A percentile compares a stretch with the other conserved stretches of the same genome.
Conservation (phyloP, 2,113 vertebrate species). For the Piprites chloris region DNA sequence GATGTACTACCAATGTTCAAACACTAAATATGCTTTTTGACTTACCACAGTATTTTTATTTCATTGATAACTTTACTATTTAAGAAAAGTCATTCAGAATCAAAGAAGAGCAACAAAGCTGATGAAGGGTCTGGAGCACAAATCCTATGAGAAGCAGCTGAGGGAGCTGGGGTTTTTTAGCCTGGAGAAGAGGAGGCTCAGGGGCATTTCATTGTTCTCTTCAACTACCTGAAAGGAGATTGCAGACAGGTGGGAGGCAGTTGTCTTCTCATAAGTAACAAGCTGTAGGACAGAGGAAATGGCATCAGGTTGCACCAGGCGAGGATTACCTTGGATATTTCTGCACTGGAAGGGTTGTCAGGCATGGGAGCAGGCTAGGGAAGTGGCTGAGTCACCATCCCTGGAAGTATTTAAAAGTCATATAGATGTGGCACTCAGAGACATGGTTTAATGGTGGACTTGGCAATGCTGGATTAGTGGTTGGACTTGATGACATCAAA, state of each 20-base stretch:
- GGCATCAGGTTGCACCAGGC: background rate
- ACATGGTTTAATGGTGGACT: background rate
- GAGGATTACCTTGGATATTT: background rate
- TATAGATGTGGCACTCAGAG: background rate
- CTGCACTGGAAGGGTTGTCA: background rate
- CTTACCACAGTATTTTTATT: background rate
- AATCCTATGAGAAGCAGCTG: background rate
- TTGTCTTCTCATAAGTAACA: background rate
- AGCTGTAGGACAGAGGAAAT: fast-evolving
- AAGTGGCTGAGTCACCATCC: background rate
- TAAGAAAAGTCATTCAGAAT: background rate
- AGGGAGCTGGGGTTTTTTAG: background rate
- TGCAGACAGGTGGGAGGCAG: fast-evolving
- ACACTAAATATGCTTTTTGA: background rate
- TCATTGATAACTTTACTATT: background rate
- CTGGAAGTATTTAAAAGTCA: fast-evolving
- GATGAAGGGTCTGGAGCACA: background rate
- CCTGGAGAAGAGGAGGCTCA: background rate
- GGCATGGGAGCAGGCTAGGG: background rate
- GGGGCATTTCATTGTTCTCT: background rate
- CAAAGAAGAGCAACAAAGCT: background rate
- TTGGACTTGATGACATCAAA: background rate
- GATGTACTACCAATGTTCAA: background rate
- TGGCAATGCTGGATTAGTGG: background rate
- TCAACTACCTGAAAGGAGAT: fast-evolving